phyloP scores from a whole-genome alignment of 2,113 vertebrate genomes.

The Chrysemys picta region DNA sequence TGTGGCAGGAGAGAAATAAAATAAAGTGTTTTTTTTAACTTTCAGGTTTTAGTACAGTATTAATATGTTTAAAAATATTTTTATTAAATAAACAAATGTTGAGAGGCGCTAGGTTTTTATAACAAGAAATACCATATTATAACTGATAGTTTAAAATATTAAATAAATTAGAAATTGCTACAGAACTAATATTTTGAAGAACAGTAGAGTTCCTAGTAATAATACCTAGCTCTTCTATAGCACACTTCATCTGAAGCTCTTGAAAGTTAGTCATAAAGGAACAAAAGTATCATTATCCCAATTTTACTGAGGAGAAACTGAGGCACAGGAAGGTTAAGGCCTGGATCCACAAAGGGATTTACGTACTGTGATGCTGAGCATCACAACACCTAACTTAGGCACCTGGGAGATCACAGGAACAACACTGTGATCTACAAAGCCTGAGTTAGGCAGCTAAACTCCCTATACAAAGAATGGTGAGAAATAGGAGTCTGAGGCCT shows the following conservation, averaged over 20 bases:
- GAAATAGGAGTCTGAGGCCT: neutral
- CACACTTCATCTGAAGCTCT: neutral
- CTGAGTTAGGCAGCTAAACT: neutral
- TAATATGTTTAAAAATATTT: neutral
- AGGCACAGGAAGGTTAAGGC: accelerated
- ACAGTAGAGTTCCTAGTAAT: neutral
- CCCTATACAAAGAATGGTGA: neutral
- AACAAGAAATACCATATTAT: neutral
- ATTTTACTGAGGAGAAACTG: accelerated
- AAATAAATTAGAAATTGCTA: neutral
- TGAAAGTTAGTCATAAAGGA: neutral
- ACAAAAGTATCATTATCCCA: accelerated
- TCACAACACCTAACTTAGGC: neutral
- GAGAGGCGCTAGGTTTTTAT: neutral
- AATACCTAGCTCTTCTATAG: neutral
- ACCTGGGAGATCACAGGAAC: neutral
- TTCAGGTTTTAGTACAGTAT: neutral
- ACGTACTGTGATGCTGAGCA: neutral
- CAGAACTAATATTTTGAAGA: neutral
- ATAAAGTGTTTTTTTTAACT: neutral
- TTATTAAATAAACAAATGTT: neutral
- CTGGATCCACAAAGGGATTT: neutral
- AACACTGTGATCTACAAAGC: neutral
- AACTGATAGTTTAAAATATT: neutral
- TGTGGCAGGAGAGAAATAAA: neutral